A percentile compares a stretch with the other conserved stretches of the same genome.
Conservation (phyloP, 2,888 invertebrate species). For the Sceliomorpha sp. region DNA sequence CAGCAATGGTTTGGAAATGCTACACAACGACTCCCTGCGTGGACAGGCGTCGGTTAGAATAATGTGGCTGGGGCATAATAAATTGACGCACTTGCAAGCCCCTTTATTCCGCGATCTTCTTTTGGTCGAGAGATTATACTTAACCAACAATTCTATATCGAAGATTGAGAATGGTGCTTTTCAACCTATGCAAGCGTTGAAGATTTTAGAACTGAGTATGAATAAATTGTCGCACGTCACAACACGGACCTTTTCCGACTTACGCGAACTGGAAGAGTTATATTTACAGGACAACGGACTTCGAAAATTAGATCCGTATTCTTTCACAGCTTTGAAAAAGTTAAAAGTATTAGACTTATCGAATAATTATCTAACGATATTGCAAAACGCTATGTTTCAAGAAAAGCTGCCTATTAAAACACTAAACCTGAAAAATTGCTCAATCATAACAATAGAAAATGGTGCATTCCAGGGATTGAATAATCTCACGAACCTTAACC, state of each 20-base stretch:
- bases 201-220: slow-evolving; percentile 89
- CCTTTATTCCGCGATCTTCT: slow-evolving; percentile 89
- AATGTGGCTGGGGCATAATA: slow-evolving; percentile 93
- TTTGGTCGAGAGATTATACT: slow-evolving; percentile 89
- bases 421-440: slow-evolving; percentile 88
- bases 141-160: slow-evolving; percentile 91
- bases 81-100: slow-evolving; percentile 86
- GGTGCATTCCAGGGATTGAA: slow-evolving; percentile 87
- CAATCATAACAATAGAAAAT: slow-evolving; percentile 86
- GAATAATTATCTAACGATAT: slow-evolving; percentile 87
- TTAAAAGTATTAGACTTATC: slow-evolving; percentile 90
- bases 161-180: slow-evolving; percentile 91
- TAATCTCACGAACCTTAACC: slow-evolving; percentile 89
- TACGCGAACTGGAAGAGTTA: slow-evolving; percentile 90
- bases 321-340: slow-evolving; percentile 88
- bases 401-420: slow-evolving; percentile 87
- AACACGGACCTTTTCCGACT: slow-evolving; percentile 88
- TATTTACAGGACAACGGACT: slow-evolving; percentile 88
- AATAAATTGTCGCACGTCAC: slow-evolving; percentile 88
- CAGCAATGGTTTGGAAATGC: slow-evolving; percentile 86
- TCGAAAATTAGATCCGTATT: slow-evolving; percentile 85
- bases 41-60: slow-evolving; percentile 92
- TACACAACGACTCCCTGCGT: slow-evolving; percentile 90
- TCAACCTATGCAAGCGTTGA: slow-evolving; percentile 87
- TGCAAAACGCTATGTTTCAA: slow-evolving; percentile 88